Conservation (phyloP, 1,140 invertebrate genomes). For the Drosophila jambulina region DNA sequence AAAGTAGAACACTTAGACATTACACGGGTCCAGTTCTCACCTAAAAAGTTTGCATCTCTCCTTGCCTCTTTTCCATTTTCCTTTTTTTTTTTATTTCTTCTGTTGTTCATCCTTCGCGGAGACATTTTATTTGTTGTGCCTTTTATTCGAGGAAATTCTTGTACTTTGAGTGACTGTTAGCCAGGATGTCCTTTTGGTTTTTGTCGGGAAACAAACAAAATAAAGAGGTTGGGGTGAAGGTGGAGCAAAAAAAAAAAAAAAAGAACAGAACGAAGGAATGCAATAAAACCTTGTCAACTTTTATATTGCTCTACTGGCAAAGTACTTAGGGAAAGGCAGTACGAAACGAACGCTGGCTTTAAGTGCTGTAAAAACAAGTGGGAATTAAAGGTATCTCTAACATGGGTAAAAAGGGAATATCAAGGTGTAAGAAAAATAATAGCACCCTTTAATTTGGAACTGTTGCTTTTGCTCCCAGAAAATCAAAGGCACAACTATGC, state of each 20-base stretch:
- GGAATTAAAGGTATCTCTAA: slow-evolving; percentile 24
- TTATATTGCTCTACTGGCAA: slow-evolving; percentile 41
- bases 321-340: slow-evolving; percentile 26
- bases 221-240: not conserved
- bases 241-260: not conserved
- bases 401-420: not conserved
- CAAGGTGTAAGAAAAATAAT: not conserved
- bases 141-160: slow-evolving; percentile 27
- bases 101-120: not conserved
- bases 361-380: slow-evolving; percentile 34
- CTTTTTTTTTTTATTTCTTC: not conserved
- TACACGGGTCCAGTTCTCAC: slow-evolving; percentile 41
- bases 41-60: slow-evolving; percentile 26
- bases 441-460: not conserved
- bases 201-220: not conserved
- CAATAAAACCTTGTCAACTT: slow-evolving; percentile 49
- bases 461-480: not conserved
- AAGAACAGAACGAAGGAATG: slow-evolving; percentile 20
- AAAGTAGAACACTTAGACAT: slow-evolving; percentile 28
- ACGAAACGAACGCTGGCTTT: not conserved
- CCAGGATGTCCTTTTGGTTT: slow-evolving; percentile 38
- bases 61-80: no score
- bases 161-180: slow-evolving; percentile 38
- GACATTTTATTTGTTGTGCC: slow-evolving; percentile 30
- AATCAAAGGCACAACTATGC: not conserved